These are phyloP conservation scores for Plestiodon gilberti DNA, from an alignment of 2,113 vertebrate genomes.

Conservation along the genomic window DNA sequence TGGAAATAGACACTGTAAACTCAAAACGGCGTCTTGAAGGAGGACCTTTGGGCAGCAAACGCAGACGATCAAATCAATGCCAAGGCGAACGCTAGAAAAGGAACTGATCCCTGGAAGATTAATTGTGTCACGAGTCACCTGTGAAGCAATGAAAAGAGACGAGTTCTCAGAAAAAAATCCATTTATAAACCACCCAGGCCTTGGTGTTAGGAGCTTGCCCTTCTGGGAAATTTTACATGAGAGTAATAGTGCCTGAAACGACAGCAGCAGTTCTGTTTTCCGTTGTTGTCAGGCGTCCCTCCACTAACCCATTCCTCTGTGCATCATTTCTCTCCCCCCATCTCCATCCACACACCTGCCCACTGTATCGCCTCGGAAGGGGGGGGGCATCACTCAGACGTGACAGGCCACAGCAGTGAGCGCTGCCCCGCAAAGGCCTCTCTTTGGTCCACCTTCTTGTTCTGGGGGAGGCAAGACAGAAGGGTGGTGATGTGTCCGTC, in stretches of 20 bases:
- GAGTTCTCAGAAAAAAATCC: background rate
- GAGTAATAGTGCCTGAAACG: background rate
- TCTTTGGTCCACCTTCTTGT: background rate
- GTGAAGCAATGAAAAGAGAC: slow-evolving; percentile 1
- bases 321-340: background rate
- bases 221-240: background rate
- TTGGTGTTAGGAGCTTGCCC: background rate
- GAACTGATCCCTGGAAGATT: background rate
- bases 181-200: background rate
- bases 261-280: background rate
- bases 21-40: background rate
- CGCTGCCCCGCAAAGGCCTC: too few species aligned
- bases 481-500: background rate
- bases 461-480: background rate
- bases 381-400: too few species aligned
- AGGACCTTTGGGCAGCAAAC: background rate
- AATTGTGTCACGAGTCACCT: background rate
- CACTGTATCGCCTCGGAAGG: background rate
- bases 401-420: too few species aligned
- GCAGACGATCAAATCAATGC: background rate
- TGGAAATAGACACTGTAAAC: background rate
- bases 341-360: background rate
- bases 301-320: background rate
- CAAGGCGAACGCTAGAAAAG: background rate
- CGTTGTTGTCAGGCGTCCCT: background rate